A percentile compares a stretch with the other conserved stretches of the same genome.
Conservation (phyloP, 2,797 vertebrate species). For the Etheostoma perlongum region DNA sequence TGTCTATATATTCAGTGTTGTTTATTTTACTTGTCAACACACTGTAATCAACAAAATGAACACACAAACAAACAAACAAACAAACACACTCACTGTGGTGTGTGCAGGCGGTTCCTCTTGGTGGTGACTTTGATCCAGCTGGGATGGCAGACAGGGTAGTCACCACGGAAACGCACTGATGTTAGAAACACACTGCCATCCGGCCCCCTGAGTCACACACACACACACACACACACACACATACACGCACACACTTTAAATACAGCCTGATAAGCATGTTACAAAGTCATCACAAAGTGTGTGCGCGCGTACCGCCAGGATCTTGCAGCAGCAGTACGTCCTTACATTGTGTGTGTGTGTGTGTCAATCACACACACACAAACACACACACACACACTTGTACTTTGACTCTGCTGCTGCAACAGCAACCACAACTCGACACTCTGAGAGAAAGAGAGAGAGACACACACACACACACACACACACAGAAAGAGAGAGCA, state of each 20-base stretch:
- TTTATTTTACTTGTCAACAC: too few relatives aligned
- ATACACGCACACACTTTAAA: conserved; percentile 7
- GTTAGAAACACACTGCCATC: conserved; percentile 28
- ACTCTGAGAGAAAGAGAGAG: conserved; percentile 18
- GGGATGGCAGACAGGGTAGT: conserved; percentile 25
- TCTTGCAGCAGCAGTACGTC: conserved; percentile 42
- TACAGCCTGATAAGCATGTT: background rate
- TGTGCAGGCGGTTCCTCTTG: background rate
- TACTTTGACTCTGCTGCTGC: conserved; percentile 21
- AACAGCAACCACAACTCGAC: conserved; percentile 2
- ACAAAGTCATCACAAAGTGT: background rate
- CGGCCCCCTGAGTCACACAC: conserved; percentile 21
- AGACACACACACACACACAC: too few relatives aligned
- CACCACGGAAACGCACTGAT: conserved; percentile 32
- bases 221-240: conserved; percentile 13
- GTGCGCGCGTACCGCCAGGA: conserved; percentile 32
- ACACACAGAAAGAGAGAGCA: too few relatives aligned
- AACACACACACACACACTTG: conserved; percentile 41
- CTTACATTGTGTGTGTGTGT: conserved; percentile 26
- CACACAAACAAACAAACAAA: conserved; percentile 67
- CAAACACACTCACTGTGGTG: conserved; percentile 19
- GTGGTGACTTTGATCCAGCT: conserved; percentile 41
- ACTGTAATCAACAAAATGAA: background rate
- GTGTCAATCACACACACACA: conserved; percentile 33
- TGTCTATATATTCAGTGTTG: too few relatives aligned